A percentile compares a stretch with the other conserved stretches of the same genome.
Conservation (phyloP, 2,113 vertebrate genomes). For the Tachysurus fulvidraco region DNA sequence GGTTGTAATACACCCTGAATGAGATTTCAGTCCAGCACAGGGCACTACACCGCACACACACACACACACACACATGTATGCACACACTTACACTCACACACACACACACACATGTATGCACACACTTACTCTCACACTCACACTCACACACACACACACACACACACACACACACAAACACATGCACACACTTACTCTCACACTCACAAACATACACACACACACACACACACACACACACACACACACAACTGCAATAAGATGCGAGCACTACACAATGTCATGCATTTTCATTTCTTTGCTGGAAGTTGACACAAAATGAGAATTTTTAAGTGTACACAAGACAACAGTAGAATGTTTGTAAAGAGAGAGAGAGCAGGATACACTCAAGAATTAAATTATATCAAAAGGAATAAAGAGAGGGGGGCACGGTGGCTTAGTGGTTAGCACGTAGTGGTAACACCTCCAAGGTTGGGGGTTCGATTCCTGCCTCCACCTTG, state of each 20-base stretch:
- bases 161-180: background rate
- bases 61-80: background rate
- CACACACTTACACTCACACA: background rate
- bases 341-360: background rate
- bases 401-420: background rate
- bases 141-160: background rate
- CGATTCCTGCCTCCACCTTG: no score
- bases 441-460: no score
- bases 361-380: background rate
- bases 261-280: slow-evolving; percentile 3
- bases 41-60: background rate
- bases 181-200: no score
- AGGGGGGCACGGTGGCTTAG: no score
- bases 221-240: background rate
- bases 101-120: background rate
- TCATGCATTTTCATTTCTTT: background rate
- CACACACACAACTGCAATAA: background rate
- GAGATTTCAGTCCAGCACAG: background rate
- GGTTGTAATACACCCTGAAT: background rate
- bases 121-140: background rate
- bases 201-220: background rate
- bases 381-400: background rate
- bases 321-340: background rate
- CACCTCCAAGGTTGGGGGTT: no score
- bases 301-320: background rate